phyloP scores from a whole-genome alignment of 2,113 vertebrate species.

The Arizona elegans region DNA sequence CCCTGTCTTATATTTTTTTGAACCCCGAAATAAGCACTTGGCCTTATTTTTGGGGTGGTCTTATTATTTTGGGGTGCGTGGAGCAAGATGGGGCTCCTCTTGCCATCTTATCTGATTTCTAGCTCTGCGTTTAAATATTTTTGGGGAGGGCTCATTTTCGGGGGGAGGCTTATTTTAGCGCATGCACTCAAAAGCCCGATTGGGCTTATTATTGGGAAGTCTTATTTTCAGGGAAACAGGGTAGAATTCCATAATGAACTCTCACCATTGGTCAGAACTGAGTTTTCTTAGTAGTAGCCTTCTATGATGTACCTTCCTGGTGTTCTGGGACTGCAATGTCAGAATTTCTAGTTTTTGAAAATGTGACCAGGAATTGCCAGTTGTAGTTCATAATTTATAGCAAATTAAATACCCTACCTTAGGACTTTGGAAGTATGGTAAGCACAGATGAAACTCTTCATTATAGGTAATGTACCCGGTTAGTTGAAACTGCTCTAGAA shows the following conservation, averaged over 20 bases:
- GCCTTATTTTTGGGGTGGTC: no score
- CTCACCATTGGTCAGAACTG: background rate
- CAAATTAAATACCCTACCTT: background rate
- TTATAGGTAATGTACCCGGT: background rate
- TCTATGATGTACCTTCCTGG: background rate
- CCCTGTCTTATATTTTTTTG: no score
- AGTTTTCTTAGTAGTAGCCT: background rate
- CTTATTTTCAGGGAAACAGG: no score
- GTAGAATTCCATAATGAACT: background rate
- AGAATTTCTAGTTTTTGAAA: background rate
- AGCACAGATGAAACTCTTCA: background rate
- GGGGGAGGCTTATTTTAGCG: no score
- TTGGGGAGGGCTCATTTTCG: no score
- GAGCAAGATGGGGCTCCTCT: no score
- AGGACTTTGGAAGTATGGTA: background rate
- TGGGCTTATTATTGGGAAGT: no score
- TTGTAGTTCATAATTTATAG: background rate
- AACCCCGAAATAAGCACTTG: no score
- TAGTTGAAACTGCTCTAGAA: background rate
- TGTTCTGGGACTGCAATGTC: background rate
- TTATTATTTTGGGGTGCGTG: no score
- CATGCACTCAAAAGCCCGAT: no score
- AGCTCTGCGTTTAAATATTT: no score
- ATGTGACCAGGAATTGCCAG: background rate
- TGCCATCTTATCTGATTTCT: no score